Base-by-base conservation (phyloP, 2,113 vertebrate species). In the Chloropsis hardwickii region DNA sequence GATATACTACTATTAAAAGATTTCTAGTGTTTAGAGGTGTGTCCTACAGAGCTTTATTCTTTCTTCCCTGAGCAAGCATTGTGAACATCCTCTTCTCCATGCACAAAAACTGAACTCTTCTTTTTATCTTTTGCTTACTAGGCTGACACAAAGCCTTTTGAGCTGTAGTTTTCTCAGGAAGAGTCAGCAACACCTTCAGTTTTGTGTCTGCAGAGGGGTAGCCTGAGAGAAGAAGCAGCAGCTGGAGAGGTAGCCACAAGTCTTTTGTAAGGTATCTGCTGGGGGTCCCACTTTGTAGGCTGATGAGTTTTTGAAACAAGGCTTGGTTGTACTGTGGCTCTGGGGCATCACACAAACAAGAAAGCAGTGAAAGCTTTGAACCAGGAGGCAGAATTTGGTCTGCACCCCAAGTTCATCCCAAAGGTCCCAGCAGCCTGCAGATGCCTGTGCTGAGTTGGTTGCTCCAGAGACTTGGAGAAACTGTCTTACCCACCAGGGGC, bases 211-310 rank as follows among this genome's bases (percentile, higher is more conserved):
- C 45, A 80, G 74, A 60, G 14, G 14, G 8, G 2, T 5, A 25
- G 28, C 0, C 1, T 6, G 19, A 76, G 8, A 61, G 31, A 56
- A 81, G 50, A 40, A 92, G 28, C 6, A 40, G 22, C 8, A 3
- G 25, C 20, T 42, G 71, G 31, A 78, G 12, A 73, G 5, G 8
- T 31, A 51, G 24, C 33, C 47, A 28, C 15, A 54, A 58, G 33
- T 65, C 33, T 61, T 53, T 44, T 69, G 2, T 10, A 54, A 37
- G 25, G 18, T 33, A 3, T 71, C 29, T 84, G 31, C 39, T 74
- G 78, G 23, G 12, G 23, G 12, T 2, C 18, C 5, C 23, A 12
- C 9, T 6, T 18, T 0, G 0, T 5, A 25, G 37, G n/a, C 25
- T 72, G 51, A 21, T 61, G 35, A 27, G 27, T 21, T 72, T 64